Evolutionary conservation across 1,140 invertebrate species (phyloP), one percentile per base, ranked within the genome.

Genomic region (Uloborus diversus): DNA sequence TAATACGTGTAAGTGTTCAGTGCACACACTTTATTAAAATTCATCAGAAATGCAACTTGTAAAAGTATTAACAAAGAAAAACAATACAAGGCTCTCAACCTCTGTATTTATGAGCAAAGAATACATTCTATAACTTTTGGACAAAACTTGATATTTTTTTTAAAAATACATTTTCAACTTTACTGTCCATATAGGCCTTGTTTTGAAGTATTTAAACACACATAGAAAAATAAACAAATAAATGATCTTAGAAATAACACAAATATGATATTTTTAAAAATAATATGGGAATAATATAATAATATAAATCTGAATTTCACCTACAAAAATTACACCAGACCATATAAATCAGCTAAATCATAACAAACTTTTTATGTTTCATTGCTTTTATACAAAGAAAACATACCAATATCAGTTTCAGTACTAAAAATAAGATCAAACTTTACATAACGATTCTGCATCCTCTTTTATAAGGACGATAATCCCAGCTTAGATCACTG

Each of bases 11-110:
- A 73, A 61, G 33, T 61, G 59, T 65, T 78, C 62, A 78, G 76
- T 79, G 76, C 76, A 79, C 76, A 79, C 76, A 79, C 76, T 79
- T 79, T 79, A 79, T 79, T 79, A 79, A 79, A 79, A 79, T 79
- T 79, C 62, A 68, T 79, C 76, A 68, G 76, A 79, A 79, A 79
- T 79, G 76, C 76, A 79, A 79, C 76, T 78, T 79, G 64, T 79
- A 79, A 79, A 79, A 79, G 76, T 79, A 68, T 61, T 69, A 79
- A 69, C 65, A 79, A 79, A 79, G 76, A 79, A 79, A 79, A 79
- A 68, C 53, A 69, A 68, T 66, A 78, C 75, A 66, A 78, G 75
- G 75, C 75, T 78, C 49, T 69, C 25, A 61, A 68, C 65, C 65
- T 69, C 35, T 35, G 28, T 61, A 68, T 79, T 27, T 69, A 53